Conservation (phyloP, 2,888 invertebrate species). For the Cephus nigrinus region DNA sequence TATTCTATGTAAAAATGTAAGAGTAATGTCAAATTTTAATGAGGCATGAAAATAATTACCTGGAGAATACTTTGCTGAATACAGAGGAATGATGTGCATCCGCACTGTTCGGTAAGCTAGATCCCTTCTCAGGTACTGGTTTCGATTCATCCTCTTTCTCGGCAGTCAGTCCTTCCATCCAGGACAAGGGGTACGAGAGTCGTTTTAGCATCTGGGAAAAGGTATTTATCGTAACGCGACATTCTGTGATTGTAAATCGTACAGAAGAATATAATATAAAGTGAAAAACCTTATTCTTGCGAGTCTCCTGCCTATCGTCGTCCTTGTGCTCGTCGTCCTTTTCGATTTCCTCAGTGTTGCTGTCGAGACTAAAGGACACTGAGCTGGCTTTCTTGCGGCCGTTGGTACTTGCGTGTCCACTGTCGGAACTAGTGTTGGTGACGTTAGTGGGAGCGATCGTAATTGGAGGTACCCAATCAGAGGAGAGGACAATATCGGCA, state of each 20-base stretch:
- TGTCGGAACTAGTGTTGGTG: conserved; percentile 71
- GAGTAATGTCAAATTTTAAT: not conserved
- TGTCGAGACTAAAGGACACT: conserved; percentile 79
- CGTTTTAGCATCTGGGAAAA: conserved; percentile 87
- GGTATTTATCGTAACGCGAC: conserved; percentile 5
- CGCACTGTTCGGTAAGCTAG: conserved; percentile 72
- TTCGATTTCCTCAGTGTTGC: conserved; percentile 66
- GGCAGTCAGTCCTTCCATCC: conserved; percentile 90
- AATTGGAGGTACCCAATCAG: conserved; percentile 89
- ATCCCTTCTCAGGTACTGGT: conserved; percentile 70
- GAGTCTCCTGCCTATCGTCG: conserved; percentile 68
- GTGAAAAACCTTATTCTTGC: conserved; percentile 77
- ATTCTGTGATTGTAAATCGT: not conserved
- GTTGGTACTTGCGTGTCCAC: conserved; percentile 63
- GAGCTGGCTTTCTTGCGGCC: conserved; percentile 78
- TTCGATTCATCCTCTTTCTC: conserved; percentile 75
- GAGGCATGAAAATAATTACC: conserved; percentile 68
- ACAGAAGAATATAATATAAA: not conserved
- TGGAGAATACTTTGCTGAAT: conserved; percentile 92
- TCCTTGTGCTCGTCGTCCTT: conserved; percentile 68
- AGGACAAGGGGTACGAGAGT: conserved; percentile 89
- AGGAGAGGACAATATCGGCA: conserved; percentile 87
- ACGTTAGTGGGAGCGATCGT: conserved; percentile 79
- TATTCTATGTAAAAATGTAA: conserved; percentile 6
- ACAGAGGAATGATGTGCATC: conserved; percentile 79